Evolutionary conservation across 2,113 vertebrate genomes (phyloP).

Genomic region (Smithornis capensis): DNA sequence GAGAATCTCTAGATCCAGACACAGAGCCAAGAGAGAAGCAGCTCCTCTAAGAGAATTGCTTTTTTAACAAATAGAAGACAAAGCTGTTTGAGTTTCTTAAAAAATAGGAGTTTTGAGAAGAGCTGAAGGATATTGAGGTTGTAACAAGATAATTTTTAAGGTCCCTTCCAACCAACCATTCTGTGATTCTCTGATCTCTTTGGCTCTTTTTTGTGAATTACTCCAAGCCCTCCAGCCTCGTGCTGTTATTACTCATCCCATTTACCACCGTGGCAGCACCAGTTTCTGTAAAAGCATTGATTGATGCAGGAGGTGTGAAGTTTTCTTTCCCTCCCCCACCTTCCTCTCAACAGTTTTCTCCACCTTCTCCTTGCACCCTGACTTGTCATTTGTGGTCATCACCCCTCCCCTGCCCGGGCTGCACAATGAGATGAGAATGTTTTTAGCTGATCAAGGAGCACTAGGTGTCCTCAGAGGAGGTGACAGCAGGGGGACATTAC

Average conservation of each 20-base stretch:
- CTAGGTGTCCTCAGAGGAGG: background rate
- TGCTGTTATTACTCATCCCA: background rate
- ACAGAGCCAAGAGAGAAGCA: rapidly evolving
- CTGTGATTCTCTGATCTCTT: background rate
- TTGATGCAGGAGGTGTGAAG: constrained; percentile 52
- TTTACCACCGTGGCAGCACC: constrained; percentile 30
- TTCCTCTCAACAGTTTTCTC: constrained; percentile 18
- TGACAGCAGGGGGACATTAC: background rate
- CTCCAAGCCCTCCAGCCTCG: background rate
- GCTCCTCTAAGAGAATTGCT: background rate
- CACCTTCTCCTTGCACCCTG: background rate
- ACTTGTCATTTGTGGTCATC: background rate
- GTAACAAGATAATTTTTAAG: no score
- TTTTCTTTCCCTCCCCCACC: background rate
- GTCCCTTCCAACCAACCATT: background rate
- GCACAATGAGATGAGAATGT: rapidly evolving
- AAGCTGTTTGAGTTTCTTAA: rapidly evolving
- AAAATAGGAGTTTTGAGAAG: background rate
- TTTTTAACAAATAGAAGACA: rapidly evolving
- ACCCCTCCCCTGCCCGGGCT: background rate
- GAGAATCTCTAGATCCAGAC: no score
- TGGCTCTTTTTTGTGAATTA: background rate
- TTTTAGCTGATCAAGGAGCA: background rate
- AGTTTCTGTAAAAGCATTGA: constrained; percentile 49
- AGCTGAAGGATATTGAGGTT: background rate